Evolutionary conservation across 1,140 invertebrate genomes (phyloP), one percentile per base, ranked within the genome.

Genomic region (Leptonema lineaticorne): DNA sequence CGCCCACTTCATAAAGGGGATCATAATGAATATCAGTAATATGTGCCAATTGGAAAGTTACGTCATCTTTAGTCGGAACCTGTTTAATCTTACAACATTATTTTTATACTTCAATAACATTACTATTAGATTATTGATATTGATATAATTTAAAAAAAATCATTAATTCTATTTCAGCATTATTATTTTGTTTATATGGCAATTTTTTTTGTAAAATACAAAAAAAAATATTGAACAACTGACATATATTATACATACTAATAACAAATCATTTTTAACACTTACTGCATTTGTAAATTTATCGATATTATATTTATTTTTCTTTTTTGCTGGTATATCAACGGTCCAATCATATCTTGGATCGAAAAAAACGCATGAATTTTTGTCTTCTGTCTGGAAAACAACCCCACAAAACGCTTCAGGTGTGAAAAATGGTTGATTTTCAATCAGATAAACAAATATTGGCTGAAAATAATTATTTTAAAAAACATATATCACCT

Each of bases 1-100:
- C 82, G 11, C 86, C 85, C 0, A 83, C 76, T 63, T 85, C 78
- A 75, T 96, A 96, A 4, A 84, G 75, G 0, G 87, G 86, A 77
- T 95, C 93, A 62, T 91, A 86, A 76, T 96, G 94, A 41, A 92
- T 85, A 75, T 96, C 94, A 0, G 89, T 87, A 45, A 95, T 76
- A 30, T 95, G 89, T 8, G 92, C 79, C 20, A 94, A 81, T 74
- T 86, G 84, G 0, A 87, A 63, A 14, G 28, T 75, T 2, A 75
- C 29, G 1, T 69, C 24, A 0, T 46, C 74, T 1, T 66, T 66
- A 2, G n/a, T 6, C 14, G 18, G 33, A 26, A 45, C 0, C 59
- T 62, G n/a, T n/a, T n/a, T n/a, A n/a, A 37, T 37, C 6, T 8
- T 14, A 37, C 6, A 37, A 37, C 14, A 37, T 37, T 14, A 37